Percentiles rank a stretch among this genome's conserved stretches.
phyloP scores from a whole-genome alignment of 2,113 vertebrate genomes.

The Heterochromis multidens region DNA sequence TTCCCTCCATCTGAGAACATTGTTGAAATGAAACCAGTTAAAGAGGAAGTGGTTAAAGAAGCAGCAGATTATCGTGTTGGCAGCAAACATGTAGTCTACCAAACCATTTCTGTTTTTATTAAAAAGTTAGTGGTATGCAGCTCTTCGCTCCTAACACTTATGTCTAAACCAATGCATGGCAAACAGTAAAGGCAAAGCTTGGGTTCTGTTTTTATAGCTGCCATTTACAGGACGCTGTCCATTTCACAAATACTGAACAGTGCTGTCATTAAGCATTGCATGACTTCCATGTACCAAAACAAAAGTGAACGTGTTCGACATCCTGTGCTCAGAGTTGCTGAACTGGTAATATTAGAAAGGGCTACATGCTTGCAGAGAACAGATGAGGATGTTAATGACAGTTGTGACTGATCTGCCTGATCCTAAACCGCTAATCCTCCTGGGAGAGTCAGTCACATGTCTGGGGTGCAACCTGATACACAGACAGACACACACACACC shows the following conservation, averaged over 20 bases:
- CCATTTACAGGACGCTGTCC: background rate
- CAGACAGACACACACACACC: background rate
- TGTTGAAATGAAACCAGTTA: background rate
- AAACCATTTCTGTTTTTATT: background rate
- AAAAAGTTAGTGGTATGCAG: background rate
- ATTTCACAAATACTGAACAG: background rate
- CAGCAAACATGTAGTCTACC: no score
- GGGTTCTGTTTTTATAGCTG: background rate
- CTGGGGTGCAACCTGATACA: background rate
- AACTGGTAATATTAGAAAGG: background rate
- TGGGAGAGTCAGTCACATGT: constrained; percentile 39
- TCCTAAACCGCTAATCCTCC: constrained; percentile 53
- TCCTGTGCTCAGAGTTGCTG: background rate
- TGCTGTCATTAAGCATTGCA: background rate
- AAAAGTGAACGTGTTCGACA: background rate
- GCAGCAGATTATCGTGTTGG: background rate
- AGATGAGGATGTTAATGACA: constrained; percentile 25
- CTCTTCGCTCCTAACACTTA: background rate
- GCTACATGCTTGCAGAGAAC: background rate
- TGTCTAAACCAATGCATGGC: background rate
- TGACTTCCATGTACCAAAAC: background rate
- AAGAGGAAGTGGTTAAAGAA: background rate
- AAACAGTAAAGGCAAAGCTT: background rate
- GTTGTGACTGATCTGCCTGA: constrained; percentile 53
- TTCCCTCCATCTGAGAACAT: background rate